Base-by-base conservation (phyloP, 2,888 invertebrate species). In the Eupithecia pulchellata region DNA sequence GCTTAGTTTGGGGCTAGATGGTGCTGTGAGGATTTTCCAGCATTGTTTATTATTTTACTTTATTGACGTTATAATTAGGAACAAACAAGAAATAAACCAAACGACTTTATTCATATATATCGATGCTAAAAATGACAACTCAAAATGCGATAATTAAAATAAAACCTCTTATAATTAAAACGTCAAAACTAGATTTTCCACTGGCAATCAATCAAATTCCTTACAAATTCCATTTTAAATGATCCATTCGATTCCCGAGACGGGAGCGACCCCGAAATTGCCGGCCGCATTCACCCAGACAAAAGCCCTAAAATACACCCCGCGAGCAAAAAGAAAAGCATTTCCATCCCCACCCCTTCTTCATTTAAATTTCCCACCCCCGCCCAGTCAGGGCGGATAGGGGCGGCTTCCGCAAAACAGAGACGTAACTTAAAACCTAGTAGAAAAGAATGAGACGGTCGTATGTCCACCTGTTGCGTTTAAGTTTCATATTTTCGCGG, bases 381-480 rank as follows among this genome's bases (percentile, higher is more conserved):
- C 93, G 92, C 92, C 91, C 88, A 87, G 85, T 86, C 89, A 88
- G 92, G 93, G 92, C 91, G 93, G 89, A 87, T 89, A 90, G 93
- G 93, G 92, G 93, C 91, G 93, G 93, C 90, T 91, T 90, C 90
- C 86, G 91, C 81, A 90, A 85, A 91, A 92, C 87, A 92, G 90
- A 88, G 92, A 92, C 87, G 89, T 83, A 86, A 91, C 90, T 91
- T 90, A 88, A 88, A 89, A 86, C 82, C 84, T 86, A 83, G 81
- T 90, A 92, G 92, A 92, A 92, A 93, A 93, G 94, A 94, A 93
- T 93, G 94, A 93, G 94, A 94, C 89, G 89, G 89, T 84, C 84
- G 84, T 91, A 93, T 89, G 87, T 92, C 89, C 89, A 94, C 94
- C 92, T 94, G 94, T 94, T 93, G 94, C 93, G 91, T 86, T 85